These are phyloP conservation scores for Yponomeuta sedellus DNA, from an alignment of 2,888 invertebrate genomes.

Conservation along the genomic window DNA sequence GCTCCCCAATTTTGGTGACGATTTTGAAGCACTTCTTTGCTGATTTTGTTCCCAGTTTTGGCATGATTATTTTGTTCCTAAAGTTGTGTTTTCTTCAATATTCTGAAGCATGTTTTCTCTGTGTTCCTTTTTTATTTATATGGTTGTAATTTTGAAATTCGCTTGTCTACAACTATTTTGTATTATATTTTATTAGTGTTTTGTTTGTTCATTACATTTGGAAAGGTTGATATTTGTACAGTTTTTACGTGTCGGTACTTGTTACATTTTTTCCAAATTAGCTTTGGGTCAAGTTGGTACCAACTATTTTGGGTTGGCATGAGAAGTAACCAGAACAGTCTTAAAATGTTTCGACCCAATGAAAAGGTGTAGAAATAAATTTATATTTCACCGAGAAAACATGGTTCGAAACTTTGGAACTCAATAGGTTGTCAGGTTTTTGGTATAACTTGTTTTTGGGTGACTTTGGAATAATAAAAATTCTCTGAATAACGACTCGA, in stretches of 20 bases:
- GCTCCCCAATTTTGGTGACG: neutral
- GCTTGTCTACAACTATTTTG: neutral
- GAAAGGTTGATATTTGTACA: neutral
- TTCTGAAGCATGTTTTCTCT: constrained; percentile 63
- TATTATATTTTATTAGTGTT: neutral
- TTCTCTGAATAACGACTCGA: too few species aligned
- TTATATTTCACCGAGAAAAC: neutral
- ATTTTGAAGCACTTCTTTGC: constrained; percentile 22
- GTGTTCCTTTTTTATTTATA: constrained; percentile 32
- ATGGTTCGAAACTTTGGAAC: neutral
- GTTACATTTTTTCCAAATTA: neutral
- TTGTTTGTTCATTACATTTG: neutral
- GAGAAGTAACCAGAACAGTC: too few species aligned
- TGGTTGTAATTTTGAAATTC: constrained; percentile 26
- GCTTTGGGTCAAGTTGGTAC: neutral
- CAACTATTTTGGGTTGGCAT: too few species aligned
- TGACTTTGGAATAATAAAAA: neutral
- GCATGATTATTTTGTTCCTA: constrained; percentile 37
- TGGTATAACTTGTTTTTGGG: too few species aligned
- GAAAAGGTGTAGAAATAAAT: neutral
- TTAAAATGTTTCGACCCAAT: too few species aligned
- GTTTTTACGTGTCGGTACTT: neutral
- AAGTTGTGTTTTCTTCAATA: constrained; percentile 25
- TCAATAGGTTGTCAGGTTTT: neutral
- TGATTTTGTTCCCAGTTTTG: constrained; percentile 22